Evolutionary conservation across 2,888 invertebrate genomes (phyloP).

Genomic region (Eugnorisma glareosa): DNA sequence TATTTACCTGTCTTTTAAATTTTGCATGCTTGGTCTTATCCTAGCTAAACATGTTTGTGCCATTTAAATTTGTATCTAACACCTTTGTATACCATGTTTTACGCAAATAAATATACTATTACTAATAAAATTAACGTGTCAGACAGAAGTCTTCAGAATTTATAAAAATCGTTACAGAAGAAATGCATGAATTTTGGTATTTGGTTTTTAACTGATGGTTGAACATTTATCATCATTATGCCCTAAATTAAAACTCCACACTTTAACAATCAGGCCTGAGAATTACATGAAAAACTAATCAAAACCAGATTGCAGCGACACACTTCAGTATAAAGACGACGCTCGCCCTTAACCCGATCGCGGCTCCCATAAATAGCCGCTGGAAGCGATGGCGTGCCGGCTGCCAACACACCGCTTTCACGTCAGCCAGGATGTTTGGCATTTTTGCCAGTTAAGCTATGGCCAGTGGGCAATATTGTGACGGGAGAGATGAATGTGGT

Average conservation of each 20-base stretch:
- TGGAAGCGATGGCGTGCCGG: constrained; percentile 71
- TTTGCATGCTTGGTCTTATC: too few relatives aligned
- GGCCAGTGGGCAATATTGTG: constrained; percentile 27
- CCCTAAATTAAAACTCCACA: background rate
- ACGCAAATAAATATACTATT: too few relatives aligned
- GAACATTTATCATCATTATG: background rate
- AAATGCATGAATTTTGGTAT: background rate
- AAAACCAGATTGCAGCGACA: background rate
- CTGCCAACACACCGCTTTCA: constrained; percentile 63
- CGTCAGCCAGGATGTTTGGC: constrained; percentile 43
- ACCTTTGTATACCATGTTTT: too few relatives aligned
- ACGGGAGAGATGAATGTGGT: constrained; percentile 10
- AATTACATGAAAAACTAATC: background rate
- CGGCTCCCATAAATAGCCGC: constrained; percentile 67
- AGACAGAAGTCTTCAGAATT: background rate
- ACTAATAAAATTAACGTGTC: too few relatives aligned
- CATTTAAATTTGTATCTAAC: too few relatives aligned
- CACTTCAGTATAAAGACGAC: constrained; percentile 16
- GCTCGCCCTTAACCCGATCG: constrained; percentile 70
- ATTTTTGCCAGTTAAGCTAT: constrained; percentile 47
- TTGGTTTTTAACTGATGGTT: background rate
- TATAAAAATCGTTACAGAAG: background rate
- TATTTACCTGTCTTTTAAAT: too few relatives aligned
- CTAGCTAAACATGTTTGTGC: too few relatives aligned
- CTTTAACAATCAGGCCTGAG: background rate